Percentiles rank a stretch among this genome's conserved stretches.
Conservation (phyloP, 1,140 invertebrate species). For the Teleopsis dalmanni region DNA sequence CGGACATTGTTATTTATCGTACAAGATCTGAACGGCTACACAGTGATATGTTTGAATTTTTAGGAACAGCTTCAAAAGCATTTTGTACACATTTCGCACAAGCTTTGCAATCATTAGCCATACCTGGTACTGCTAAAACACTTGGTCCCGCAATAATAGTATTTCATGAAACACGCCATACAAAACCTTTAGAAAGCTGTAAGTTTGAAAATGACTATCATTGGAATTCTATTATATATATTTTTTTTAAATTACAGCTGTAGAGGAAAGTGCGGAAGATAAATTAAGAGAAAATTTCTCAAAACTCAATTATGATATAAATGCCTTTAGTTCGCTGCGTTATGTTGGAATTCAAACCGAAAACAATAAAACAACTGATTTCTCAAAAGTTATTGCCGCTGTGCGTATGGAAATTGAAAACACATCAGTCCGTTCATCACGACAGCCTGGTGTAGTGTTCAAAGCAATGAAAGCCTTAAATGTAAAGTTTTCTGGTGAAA, state of each 20-base stretch:
- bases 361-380: constrained; percentile 53
- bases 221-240: not conserved
- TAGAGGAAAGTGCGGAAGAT: constrained; percentile 57
- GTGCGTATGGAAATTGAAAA: constrained; percentile 57
- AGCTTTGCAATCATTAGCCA: constrained; percentile 52
- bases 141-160: constrained; percentile 69
- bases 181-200: constrained; percentile 41
- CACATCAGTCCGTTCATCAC: constrained; percentile 58
- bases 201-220: constrained; percentile 9
- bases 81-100: constrained; percentile 67
- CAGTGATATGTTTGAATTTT: constrained; percentile 71
- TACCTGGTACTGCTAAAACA: constrained; percentile 46
- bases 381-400: constrained; percentile 47
- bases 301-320: constrained; percentile 55
- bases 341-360: constrained; percentile 37
- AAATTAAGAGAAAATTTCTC: constrained; percentile 57
- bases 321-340: constrained; percentile 64
- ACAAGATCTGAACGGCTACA: constrained; percentile 71
- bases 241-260: constrained; percentile 36
- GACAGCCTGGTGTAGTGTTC: constrained; percentile 59
- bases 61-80: constrained; percentile 68
- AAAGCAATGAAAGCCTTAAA: constrained; percentile 62
- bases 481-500: constrained; percentile 67
- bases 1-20: constrained; percentile 74
- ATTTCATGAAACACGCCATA: constrained; percentile 75